Evolutionary conservation across 2,113 vertebrate genomes (phyloP).

Genomic region (Mionectes macconnelli): DNA sequence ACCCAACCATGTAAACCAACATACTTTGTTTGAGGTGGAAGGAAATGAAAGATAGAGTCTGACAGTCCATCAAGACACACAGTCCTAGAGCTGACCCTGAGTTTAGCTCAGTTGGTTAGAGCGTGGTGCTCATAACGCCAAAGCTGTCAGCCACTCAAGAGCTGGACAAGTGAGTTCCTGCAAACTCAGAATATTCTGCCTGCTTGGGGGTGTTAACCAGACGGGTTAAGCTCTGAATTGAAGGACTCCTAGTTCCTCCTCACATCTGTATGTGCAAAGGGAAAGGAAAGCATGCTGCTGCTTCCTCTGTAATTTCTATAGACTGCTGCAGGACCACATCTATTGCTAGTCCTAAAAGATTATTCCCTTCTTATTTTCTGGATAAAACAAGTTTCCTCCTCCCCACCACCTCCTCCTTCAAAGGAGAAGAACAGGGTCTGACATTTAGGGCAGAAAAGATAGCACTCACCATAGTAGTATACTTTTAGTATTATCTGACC

Average conservation of each 20-base stretch:
- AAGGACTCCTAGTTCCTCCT: neutral
- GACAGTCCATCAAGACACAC: neutral
- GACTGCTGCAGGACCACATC: neutral
- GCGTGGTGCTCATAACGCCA: neutral
- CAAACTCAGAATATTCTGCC: neutral
- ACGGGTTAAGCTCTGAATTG: neutral
- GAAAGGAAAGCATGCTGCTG: neutral
- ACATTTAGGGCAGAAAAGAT: neutral
- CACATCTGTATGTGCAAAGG: neutral
- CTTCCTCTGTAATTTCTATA: neutral
- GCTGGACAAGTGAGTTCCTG: too few relatives aligned
- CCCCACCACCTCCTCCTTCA: neutral
- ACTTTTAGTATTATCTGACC: neutral
- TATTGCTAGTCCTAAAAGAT: neutral
- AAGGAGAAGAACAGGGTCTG: neutral
- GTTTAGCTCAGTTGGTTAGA: neutral
- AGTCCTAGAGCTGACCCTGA: neutral
- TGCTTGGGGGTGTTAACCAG: neutral
- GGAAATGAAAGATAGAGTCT: neutral
- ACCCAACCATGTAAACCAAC: neutral
- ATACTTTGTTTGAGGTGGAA: neutral
- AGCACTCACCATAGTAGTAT: neutral
- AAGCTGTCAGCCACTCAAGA: neutral
- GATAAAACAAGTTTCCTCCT: neutral
- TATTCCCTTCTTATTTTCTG: neutral